Conservation (phyloP, 2,888 invertebrate species). For the Protophormia terraenovae region DNA sequence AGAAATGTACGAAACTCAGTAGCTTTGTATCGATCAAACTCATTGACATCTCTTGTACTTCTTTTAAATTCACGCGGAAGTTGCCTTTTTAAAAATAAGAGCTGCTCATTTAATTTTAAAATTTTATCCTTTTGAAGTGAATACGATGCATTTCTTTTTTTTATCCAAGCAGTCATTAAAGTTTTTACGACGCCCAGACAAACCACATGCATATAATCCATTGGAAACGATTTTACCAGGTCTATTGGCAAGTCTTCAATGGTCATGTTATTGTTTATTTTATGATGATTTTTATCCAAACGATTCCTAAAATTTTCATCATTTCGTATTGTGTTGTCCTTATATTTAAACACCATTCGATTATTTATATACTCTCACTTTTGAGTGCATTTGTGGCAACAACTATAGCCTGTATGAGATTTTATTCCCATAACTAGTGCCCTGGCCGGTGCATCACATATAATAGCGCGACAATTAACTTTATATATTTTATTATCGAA, state of each 20-base stretch:
- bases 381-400: too few species aligned
- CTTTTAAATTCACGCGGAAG: slow-evolving; percentile 38
- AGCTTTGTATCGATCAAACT: slow-evolving; percentile 41
- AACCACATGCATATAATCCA: slow-evolving; percentile 53
- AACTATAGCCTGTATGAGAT: too few species aligned
- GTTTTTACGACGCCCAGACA: slow-evolving; percentile 52
- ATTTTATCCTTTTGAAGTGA: slow-evolving; percentile 32
- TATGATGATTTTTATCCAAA: slow-evolving; percentile 47
- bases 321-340: slow-evolving; percentile 23
- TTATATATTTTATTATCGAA: slow-evolving; percentile 45
- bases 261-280: slow-evolving; percentile 39
- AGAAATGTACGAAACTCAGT: slow-evolving; percentile 44
- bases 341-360: slow-evolving; percentile 17
- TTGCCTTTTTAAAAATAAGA: slow-evolving; percentile 31
- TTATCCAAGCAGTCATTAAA: slow-evolving; percentile 52
- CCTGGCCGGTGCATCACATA: slow-evolving; percentile 54
- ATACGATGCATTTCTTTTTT: slow-evolving; percentile 36
- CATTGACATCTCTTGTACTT: slow-evolving; percentile 40
- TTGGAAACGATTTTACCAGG: slow-evolving; percentile 47
- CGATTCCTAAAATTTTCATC: slow-evolving; percentile 39
- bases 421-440: slow-evolving; percentile 44
- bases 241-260: slow-evolving; percentile 54
- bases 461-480: slow-evolving; percentile 43
- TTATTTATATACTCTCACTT: slow-evolving; percentile 28
- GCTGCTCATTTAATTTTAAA: slow-evolving; percentile 11